Conservation (phyloP, 2,797 vertebrate genomes). For the Halcyon leucocephala region DNA sequence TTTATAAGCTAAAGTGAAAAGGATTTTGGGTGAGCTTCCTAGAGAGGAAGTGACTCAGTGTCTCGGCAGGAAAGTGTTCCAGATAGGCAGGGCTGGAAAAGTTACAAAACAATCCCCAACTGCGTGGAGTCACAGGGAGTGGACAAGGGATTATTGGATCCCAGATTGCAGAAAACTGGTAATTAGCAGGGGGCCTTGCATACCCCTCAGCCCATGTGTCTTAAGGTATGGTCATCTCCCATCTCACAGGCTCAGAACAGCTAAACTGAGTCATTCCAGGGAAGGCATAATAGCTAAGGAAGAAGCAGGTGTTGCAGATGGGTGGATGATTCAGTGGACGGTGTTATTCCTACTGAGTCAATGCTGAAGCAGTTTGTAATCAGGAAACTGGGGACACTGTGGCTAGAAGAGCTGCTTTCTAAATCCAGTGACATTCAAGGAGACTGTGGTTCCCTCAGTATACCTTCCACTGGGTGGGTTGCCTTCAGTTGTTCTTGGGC, state of each 20-base stretch:
- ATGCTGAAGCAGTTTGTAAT: slow-evolving; percentile 45
- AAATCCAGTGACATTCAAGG: slow-evolving; percentile 42
- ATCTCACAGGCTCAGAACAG: not conserved
- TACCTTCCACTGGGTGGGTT: not conserved
- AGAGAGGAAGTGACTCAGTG: slow-evolving; percentile 74
- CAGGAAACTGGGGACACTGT: slow-evolving; percentile 38
- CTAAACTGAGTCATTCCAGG: slow-evolving; percentile 31
- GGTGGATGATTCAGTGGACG: slow-evolving; percentile 66
- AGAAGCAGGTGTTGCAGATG: slow-evolving; percentile 63
- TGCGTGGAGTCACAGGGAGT: slow-evolving; percentile 37
- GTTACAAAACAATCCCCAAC: slow-evolving; percentile 49
- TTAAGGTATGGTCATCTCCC: not conserved
- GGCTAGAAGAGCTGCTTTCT: slow-evolving; percentile 45
- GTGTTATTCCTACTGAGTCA: slow-evolving; percentile 69
- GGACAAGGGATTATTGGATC: slow-evolving; percentile 26
- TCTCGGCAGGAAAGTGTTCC: slow-evolving; percentile 67
- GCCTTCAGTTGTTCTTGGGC: not conserved
- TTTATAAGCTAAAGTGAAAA: slow-evolving; percentile 66
- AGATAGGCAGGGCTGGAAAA: slow-evolving; percentile 72
- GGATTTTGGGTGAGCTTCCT: slow-evolving; percentile 69
- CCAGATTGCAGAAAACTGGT: not conserved
- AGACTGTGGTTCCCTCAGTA: not conserved
- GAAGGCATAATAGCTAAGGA: not conserved
- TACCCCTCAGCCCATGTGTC: not conserved
- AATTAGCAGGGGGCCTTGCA: not conserved